Percentiles rank a stretch among this genome's conserved stretches.
phyloP scores from a whole-genome alignment of 2,888 invertebrate genomes.

The Aelia acuminata region DNA sequence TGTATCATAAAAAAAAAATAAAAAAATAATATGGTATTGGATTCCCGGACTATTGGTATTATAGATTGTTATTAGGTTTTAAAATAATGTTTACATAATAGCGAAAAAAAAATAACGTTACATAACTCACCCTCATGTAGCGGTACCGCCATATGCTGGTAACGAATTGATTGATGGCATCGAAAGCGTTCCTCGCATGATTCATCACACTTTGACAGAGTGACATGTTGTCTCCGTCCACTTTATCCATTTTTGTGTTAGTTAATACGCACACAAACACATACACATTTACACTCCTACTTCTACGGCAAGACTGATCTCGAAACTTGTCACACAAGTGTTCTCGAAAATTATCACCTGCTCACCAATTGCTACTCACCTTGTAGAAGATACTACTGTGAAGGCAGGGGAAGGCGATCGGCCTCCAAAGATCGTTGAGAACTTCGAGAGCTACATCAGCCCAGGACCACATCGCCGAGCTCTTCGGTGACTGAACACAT shows the following conservation, averaged over 20 bases:
- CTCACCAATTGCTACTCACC: not conserved
- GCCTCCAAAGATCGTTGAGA: not conserved
- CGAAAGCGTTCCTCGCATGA: not conserved
- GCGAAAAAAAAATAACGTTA: not conserved
- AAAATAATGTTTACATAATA: not conserved
- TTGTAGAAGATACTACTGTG: not conserved
- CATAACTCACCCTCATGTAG: conserved; percentile 34
- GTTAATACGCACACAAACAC: too few species aligned
- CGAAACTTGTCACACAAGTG: not conserved
- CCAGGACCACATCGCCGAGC: conserved; percentile 31
- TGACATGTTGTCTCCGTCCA: not conserved
- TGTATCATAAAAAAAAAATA: too few species aligned
- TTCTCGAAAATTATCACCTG: not conserved
- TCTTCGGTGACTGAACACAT: too few species aligned
- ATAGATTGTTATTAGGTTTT: too few species aligned
- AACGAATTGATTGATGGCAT: not conserved
- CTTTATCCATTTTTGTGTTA: not conserved
- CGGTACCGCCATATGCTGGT: conserved; percentile 32
- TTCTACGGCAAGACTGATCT: not conserved
- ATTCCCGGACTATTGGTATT: too few species aligned
- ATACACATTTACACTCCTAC: too few species aligned
- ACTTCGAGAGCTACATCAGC: not conserved
- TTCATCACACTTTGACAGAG: not conserved
- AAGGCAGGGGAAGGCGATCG: not conserved
- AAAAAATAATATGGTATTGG: too few species aligned